Base-by-base conservation (phyloP, 2,888 invertebrate genomes). In the Eupithecia abbreviata region DNA sequence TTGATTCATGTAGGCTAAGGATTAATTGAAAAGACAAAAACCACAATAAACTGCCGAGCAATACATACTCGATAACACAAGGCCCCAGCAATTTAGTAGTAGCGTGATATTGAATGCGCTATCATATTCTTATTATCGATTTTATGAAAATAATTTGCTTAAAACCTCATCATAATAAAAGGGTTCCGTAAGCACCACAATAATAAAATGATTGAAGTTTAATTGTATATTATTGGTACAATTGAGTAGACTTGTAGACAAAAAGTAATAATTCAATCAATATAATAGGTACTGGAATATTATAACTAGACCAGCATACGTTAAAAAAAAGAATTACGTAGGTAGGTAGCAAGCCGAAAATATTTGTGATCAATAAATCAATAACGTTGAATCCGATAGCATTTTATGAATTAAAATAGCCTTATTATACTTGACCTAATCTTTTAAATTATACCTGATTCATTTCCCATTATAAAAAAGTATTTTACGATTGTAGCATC, bases 331-430 rank as follows among this genome's bases (percentile, higher is more conserved):
- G 18, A 62, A 30, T 4, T 62, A 30, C 12, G 12, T 12, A 66
- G 47, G 13, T 74, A 74, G 49, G 49, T 51, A 15, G 71, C 49
- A 66, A 43, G 51, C 55, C 7, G n/a, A 45, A 66, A 76, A 73
- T 47, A 67, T 66, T 10, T 49, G 15, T 47, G 58, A 72, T 73
- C 69, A 70, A 73, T 76, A 72, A n/a, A 68, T 65, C 62, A 71
- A 70, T 66, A 70, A n/a, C 70, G 10, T 58, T 18, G 13, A 69
- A 41, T 72, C 76, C 45, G 58, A 66, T n/a, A 45, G 9, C 49
- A 51, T 75, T 81, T 82, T 67, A 78, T 82, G 82, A 82, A 82
- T 83, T 75, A 83, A 83, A 82, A 78, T 42, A 30, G 58, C 30
- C 7, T 6, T 2, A 41, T 51, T 71, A 6, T n/a, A 68, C 9